Evolutionary conservation across 2,113 vertebrate species (phyloP).

Genomic region (Sceloporus tristichus): DNA sequence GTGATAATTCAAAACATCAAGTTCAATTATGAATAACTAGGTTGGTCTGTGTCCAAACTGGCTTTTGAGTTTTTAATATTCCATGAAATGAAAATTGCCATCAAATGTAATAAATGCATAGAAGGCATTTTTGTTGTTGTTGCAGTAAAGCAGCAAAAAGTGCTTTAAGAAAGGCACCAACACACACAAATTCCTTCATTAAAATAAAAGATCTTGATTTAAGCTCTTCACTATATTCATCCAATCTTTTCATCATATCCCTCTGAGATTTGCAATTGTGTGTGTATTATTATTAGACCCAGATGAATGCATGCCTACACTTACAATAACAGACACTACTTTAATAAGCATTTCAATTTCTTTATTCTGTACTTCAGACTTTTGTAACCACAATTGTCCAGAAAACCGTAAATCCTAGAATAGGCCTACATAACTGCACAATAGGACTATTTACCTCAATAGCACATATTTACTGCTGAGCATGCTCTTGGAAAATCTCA

Average conservation of each 20-base stretch:
- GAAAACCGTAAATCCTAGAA: background rate
- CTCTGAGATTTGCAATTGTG: background rate
- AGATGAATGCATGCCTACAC: background rate
- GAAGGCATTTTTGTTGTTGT: conserved; percentile 42
- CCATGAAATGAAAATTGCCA: conserved; percentile 51
- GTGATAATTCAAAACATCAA: conserved; percentile 48
- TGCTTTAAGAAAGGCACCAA: conserved; percentile 34
- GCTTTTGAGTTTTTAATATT: conserved; percentile 61
- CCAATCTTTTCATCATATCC: background rate
- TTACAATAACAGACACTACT: background rate
- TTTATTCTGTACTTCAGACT: background rate
- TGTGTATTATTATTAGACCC: background rate
- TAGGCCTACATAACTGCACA: background rate
- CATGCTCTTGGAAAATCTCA: background rate
- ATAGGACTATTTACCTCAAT: background rate
- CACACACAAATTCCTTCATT: conserved; percentile 42
- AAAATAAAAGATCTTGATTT: conserved; percentile 48
- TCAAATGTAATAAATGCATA: conserved; percentile 47
- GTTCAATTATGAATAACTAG: conserved; percentile 33
- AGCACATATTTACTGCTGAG: background rate
- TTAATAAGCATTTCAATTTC: background rate
- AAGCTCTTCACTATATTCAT: background rate
- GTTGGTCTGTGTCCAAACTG: conserved; percentile 49
- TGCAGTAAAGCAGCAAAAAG: conserved; percentile 60
- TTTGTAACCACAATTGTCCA: background rate